Evolutionary conservation across 2,888 invertebrate species (phyloP).

Genomic region (Drosophila demipolita): DNA sequence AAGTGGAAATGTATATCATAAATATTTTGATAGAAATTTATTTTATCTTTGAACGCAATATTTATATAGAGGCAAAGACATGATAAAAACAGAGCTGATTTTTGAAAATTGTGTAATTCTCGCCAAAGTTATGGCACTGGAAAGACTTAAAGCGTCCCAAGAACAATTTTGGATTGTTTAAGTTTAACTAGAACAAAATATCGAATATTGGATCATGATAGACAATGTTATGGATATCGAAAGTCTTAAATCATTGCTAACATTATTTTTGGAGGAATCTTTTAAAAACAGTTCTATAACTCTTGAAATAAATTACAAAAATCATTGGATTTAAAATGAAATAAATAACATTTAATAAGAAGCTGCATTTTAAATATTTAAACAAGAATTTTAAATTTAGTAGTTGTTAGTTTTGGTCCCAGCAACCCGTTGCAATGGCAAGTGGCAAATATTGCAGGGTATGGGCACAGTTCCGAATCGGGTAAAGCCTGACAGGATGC

Average conservation of each 20-base stretch:
- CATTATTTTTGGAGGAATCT: too few relatives aligned
- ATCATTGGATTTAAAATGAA: neutral
- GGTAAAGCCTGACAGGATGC: slow-evolving; percentile 29
- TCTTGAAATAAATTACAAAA: neutral
- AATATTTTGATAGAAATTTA: neutral
- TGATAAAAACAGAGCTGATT: neutral
- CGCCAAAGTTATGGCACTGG: too few relatives aligned
- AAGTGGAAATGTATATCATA: neutral
- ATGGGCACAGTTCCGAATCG: slow-evolving; percentile 3
- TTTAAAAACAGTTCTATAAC: neutral
- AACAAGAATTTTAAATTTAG: neutral
- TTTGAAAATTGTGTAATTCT: neutral
- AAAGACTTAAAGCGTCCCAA: neutral
- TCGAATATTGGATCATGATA: neutral
- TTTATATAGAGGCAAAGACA: neutral
- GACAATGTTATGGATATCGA: neutral
- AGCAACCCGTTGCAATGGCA: neutral
- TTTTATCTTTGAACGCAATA: neutral
- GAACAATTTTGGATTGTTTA: too few relatives aligned
- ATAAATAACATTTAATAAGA: neutral
- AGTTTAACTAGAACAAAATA: too few relatives aligned
- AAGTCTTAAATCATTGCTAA: neutral
- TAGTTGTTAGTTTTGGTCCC: neutral
- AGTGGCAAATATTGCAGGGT: slow-evolving; percentile 27
- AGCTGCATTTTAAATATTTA: neutral